Base-by-base conservation (phyloP, 1,140 invertebrate species). In the Branchinecta lynchi region DNA sequence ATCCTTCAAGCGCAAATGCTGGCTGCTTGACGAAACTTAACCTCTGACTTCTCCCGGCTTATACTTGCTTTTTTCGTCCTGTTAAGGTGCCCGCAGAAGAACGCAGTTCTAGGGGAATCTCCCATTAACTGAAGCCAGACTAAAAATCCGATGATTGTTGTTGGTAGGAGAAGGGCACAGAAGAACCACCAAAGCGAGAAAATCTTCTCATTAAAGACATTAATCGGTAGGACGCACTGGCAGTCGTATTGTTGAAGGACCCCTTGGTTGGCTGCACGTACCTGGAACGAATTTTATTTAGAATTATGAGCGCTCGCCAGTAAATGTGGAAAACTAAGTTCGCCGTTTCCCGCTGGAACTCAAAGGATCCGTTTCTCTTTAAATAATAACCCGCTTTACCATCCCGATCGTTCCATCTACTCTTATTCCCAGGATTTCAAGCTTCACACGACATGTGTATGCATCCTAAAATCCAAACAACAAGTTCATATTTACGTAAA, bases 121-220 rank as follows among this genome's bases (percentile, higher is more conserved):
- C 77, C 76, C 45, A 73, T 76, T 3, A 78, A 77, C 75, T 80
- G 81, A 65, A 78, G 70, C 79, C 79, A 80, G 21, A 76, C 74
- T 8, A 77, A 68, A 65, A 79, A 73, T 60, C 74, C 75, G 70
- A 77, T 72, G 46, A 76, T 73, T 69, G 80, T 79, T 44, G 79
- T 73, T 10, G 78, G 78, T 45, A 79, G 72, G 15, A 79, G 70
- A 68, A 78, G 71, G 12, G 77, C 79, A 65, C 79, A 74, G 73
- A 77, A 80, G 71, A 80, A 80, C 78, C 78, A 80, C 51, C 80
- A 75, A 68, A 80, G 76, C 7, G 77, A 76, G 71, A 81, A 82
- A 70, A 83, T 82, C 73, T 83, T 83, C 74, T 82, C 82, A 74
- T 82, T 82, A 76, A 83, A 82, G 44, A 83, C 76, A 72, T 83